Base-by-base conservation (phyloP, 2,888 invertebrate species). In the Campaea margaritaria region DNA sequence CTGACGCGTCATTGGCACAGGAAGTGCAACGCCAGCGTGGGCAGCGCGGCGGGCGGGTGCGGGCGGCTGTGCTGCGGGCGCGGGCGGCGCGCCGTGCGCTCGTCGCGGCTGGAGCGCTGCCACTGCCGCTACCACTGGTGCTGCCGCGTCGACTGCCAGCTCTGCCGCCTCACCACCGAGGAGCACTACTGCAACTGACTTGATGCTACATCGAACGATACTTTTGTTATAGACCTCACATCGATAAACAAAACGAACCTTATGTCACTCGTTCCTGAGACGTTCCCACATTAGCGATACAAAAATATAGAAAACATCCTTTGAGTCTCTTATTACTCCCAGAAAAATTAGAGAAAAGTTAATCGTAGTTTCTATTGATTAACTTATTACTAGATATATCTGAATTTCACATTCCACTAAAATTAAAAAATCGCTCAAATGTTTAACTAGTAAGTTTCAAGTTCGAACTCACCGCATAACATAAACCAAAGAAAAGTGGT, bases 101-200 rank as follows among this genome's bases (percentile, higher is more conserved):
- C 95, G 69, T 93, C 94, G 75, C 93, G 94, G 54, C 93, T 95
- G 50, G 96, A 96, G 85, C 93, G 95, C 78, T 97, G 97, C 87
- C 95, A 95, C 79, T 97, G 97, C 93, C 96, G 96, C 84, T 97
- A 96, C 91, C 95, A 96, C 88, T 96, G 96, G 94, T 97, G 97
- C 87, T 97, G 97, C 90, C 96, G 96, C 85, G 97, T 97, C 62
- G 96, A 96, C 91, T 97, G 97, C 90, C 96, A 96, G 86, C 95
- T 95, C 43, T 97, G 97, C 87, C 93, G 94, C 69, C 94, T 94
- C 73, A 93, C 94, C 83, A 93, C 95, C 48, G 94, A 95, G 75
- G 94, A 95, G 59, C 95, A 96, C 86, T 95, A 95, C 86, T 97
- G 96, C 91, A 94, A 94, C 84, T 95, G 82, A 93, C 43, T 3